A percentile compares a stretch with the other conserved stretches of the same genome.
phyloP scores from a whole-genome alignment of 2,888 invertebrate species.

The Lampropteryx suffumata region DNA sequence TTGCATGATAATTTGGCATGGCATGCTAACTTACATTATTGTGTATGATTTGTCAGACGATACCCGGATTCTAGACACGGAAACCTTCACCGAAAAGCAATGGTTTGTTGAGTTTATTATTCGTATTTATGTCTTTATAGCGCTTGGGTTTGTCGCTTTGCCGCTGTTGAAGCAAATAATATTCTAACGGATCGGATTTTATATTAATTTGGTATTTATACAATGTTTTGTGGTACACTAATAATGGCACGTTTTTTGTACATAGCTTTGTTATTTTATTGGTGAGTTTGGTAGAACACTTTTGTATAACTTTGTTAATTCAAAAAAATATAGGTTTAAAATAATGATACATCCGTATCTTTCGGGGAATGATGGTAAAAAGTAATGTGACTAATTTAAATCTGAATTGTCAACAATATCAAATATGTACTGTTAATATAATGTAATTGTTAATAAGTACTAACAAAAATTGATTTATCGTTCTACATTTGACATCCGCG shows the following conservation, averaged over 20 bases:
- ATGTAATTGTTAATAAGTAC: too few relatives aligned
- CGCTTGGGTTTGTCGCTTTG: conserved; percentile 50
- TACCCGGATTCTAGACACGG: conserved; percentile 80
- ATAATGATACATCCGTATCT: too few relatives aligned
- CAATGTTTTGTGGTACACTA: conserved; percentile 23
- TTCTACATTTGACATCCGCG: too few relatives aligned
- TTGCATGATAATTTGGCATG: conserved; percentile 77
- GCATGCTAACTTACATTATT: conserved; percentile 77
- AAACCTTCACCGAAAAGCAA: conserved; percentile 69
- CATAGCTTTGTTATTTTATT: not conserved
- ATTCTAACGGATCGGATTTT: conserved; percentile 43
- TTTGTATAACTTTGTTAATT: too few relatives aligned
- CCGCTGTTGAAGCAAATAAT: conserved; percentile 45
- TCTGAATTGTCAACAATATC: too few relatives aligned
- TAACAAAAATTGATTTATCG: too few relatives aligned
- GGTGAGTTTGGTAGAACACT: too few relatives aligned
- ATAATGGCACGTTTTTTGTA: conserved; percentile 8
- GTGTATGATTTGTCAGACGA: conserved; percentile 80
- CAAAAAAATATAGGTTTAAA: too few relatives aligned
- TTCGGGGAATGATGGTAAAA: too few relatives aligned
- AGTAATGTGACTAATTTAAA: too few relatives aligned
- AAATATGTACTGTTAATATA: too few relatives aligned
- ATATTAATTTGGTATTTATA: conserved; percentile 19
- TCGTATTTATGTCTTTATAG: conserved; percentile 46
- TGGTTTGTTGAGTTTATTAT: conserved; percentile 76